Conservation (phyloP, 2,888 invertebrate species). For the Drosophila imparisetae region DNA sequence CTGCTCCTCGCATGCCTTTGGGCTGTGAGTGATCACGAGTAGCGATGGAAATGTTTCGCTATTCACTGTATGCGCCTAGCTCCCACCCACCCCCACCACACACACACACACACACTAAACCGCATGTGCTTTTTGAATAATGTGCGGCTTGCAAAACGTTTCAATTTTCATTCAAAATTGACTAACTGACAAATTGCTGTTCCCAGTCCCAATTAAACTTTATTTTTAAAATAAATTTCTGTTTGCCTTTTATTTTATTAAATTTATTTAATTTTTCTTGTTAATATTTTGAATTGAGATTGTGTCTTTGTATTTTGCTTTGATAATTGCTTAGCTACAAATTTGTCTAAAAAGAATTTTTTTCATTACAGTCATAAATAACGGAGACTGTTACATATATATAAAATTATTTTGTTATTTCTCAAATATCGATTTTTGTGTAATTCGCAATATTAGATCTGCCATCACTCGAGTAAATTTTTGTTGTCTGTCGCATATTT, state of each 20-base stretch:
- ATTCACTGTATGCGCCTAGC: neutral
- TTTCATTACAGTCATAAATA: neutral
- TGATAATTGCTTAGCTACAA: neutral
- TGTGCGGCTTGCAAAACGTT: constrained; percentile 28
- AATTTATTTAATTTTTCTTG: neutral
- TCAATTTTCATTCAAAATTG: constrained; percentile 29
- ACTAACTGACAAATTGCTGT: constrained; percentile 16
- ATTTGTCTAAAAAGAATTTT: neutral
- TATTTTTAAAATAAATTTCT: neutral
- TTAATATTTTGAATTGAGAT: neutral
- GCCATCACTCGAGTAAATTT: neutral
- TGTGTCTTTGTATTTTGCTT: neutral
- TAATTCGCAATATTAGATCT: neutral
- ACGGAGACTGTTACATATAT: neutral
- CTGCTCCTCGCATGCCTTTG: constrained; percentile 27
- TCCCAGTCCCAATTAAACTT: neutral
- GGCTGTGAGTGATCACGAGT: constrained; percentile 10
- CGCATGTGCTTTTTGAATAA: constrained; percentile 25
- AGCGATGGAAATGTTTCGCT: constrained; percentile 17
- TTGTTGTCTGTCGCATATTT: constrained; percentile 4
- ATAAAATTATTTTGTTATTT: neutral
- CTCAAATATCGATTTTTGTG: neutral
- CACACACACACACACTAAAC: neutral
- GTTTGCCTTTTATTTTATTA: neutral
- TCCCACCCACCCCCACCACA: neutral